Evolutionary conservation across 2,797 vertebrate genomes (phyloP).

Genomic region (Coccyzus lansbergi): DNA sequence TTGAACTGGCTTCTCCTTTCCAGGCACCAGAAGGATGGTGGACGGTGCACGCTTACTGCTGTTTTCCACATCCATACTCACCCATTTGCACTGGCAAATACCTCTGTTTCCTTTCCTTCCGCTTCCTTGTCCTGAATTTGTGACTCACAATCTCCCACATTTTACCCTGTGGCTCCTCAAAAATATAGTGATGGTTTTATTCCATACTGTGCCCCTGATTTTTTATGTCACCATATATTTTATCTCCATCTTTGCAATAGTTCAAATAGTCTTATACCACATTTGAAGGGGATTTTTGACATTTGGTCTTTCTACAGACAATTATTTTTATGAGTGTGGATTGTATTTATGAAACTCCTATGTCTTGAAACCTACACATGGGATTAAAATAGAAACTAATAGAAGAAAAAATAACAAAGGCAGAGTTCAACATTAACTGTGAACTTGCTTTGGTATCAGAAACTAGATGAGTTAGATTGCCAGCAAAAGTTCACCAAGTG

Average conservation of each 20-base stretch:
- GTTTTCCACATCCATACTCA: background rate
- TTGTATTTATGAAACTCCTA: conserved; percentile 1
- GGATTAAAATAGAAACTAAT: background rate
- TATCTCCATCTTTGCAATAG: background rate
- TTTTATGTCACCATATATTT: background rate
- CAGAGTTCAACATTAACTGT: background rate
- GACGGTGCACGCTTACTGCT: fast-evolving
- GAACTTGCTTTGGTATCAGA: background rate
- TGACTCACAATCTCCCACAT: fast-evolving
- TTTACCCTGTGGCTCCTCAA: background rate
- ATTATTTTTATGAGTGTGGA: background rate
- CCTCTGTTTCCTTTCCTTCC: background rate
- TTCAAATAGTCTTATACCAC: background rate
- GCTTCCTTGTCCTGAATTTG: background rate
- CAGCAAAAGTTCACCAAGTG: background rate
- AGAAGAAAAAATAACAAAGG: background rate
- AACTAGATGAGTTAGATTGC: background rate
- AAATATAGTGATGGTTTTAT: fast-evolving
- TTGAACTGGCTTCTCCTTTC: background rate
- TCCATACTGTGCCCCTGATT: background rate
- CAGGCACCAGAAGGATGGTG: background rate
- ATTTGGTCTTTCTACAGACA: background rate
- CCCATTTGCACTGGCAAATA: background rate
- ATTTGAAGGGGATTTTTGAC: background rate
- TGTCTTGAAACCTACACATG: background rate